A percentile compares a stretch with the other conserved stretches of the same genome.
These are phyloP conservation scores for Cerastis leucographa DNA, from an alignment of 2,888 invertebrate genomes.

Conservation along the genomic window DNA sequence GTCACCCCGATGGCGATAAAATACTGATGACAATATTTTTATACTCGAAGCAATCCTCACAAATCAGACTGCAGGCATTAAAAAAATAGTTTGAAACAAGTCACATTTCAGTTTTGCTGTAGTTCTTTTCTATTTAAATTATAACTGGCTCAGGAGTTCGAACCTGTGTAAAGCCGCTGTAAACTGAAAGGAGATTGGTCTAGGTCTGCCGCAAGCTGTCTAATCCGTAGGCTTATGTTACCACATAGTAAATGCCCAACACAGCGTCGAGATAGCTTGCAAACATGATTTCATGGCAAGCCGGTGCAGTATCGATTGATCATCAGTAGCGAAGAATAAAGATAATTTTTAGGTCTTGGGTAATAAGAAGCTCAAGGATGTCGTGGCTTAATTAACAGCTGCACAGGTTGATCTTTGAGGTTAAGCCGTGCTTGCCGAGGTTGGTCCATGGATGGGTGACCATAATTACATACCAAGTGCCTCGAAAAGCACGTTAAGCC, in stretches of 20 bases:
- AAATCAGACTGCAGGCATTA: background rate
- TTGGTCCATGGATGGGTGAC: too few relatives aligned
- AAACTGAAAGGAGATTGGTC: background rate
- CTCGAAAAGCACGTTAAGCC: too few relatives aligned
- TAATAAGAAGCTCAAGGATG: too few relatives aligned
- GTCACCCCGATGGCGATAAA: conserved; percentile 19
- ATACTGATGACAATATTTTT: conserved; percentile 15
- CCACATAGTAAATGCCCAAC: background rate
- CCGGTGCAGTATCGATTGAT: background rate
- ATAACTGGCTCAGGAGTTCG: background rate
- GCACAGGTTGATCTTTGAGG: too few relatives aligned
- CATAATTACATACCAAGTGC: too few relatives aligned
- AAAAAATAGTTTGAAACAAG: background rate
- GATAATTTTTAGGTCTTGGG: background rate
- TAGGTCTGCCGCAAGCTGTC: background rate
- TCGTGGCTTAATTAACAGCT: too few relatives aligned
- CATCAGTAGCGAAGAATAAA: background rate
- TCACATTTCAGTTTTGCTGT: background rate
- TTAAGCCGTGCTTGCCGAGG: too few relatives aligned
- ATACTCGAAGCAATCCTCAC: background rate
- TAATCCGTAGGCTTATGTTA: background rate
- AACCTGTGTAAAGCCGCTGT: background rate
- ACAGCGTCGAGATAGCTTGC: background rate
- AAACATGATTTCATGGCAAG: background rate
- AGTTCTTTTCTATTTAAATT: background rate